Conservation (phyloP, 2,113 vertebrate species). For the Lates calcarifer region DNA sequence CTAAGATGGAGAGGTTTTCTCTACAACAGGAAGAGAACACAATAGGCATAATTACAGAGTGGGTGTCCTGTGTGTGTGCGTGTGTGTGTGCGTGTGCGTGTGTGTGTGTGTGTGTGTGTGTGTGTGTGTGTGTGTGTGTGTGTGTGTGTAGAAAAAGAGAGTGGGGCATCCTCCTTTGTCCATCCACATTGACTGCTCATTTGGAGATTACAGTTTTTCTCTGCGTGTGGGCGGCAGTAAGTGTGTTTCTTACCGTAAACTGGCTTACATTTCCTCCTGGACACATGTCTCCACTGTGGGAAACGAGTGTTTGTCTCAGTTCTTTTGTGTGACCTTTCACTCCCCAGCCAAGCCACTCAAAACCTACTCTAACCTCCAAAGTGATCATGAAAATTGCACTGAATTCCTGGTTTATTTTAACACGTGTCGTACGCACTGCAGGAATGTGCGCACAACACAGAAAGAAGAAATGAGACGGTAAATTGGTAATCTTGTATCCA, state of each 20-base stretch:
- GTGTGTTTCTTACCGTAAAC: conserved; percentile 50
- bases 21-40: conserved; percentile 67
- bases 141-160: background rate
- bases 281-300: background rate
- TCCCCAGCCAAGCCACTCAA: conserved; percentile 9
- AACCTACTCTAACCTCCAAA: background rate
- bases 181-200: conserved; percentile 30
- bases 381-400: conserved; percentile 15
- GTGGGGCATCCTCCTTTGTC: conserved; percentile 25
- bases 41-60: conserved; percentile 72
- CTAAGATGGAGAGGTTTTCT: conserved; percentile 53
- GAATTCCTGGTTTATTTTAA: conserved; percentile 37
- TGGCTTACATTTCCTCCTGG: conserved; percentile 44
- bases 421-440: conserved; percentile 17
- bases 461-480: conserved; percentile 20
- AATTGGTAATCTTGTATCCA: conserved; percentile 44
- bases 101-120: conserved; percentile 3
- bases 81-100: background rate
- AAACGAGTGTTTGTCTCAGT: background rate
- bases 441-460: conserved; percentile 25
- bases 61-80: conserved; percentile 38
- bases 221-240: conserved; percentile 6
- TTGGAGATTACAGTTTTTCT: conserved; percentile 33
- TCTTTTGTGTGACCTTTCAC: conserved; percentile 19
- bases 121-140: background rate